Base-by-base conservation (phyloP, 2,113 vertebrate species). In the Hucho hucho region DNA sequence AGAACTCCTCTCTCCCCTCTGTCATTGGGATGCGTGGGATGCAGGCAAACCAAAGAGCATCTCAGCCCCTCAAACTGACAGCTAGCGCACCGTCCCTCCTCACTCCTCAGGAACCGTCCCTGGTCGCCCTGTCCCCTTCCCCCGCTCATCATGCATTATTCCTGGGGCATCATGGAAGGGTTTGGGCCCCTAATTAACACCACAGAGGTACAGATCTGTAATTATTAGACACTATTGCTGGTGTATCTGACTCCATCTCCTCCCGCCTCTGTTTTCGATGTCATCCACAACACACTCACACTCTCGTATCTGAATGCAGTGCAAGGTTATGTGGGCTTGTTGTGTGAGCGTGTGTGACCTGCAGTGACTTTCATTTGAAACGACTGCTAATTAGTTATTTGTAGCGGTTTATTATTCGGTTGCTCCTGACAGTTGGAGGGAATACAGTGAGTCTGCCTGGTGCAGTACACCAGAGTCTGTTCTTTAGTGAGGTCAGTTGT, bases 151-250 rank as follows among this genome's bases (percentile, higher is more conserved):
- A 11, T 90, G 87, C 88, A 86, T 91, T 88, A 90, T 89, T 89
- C 87, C 84, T 79, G 75, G 79, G 81, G 86, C 86, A 91, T 90
- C 89, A 89, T 89, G 89, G 9, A 43, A 43, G 37, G 37, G 37
- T 12, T 43, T 43, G 9, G 37, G 37, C 37, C 37, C 37, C 9
- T 43, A 43, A 91, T 92, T 90, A 91, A 90, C 86, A 88, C 86
- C 81, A 88, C 85, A 82, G 86, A 79, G 69, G 85, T 81, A 87
- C 88, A 86, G 89, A 89, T 89, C 87, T 91, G 91, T 90, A 90
- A 90, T 92, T 91, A 90, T 91, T 90, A 89, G 87, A 82, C 90
- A 87, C 88, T 86, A 81, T 86, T 83, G 79, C 90, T 93, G 87
- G 88, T 86, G 84, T 84, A 81, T 70, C 73, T 77, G 79, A 79